A percentile compares a stretch with the other conserved stretches of the same genome.
phyloP scores from a whole-genome alignment of 37 sponge, comb jelly and placozoan genomes.

The Ianthella basta region DNA sequence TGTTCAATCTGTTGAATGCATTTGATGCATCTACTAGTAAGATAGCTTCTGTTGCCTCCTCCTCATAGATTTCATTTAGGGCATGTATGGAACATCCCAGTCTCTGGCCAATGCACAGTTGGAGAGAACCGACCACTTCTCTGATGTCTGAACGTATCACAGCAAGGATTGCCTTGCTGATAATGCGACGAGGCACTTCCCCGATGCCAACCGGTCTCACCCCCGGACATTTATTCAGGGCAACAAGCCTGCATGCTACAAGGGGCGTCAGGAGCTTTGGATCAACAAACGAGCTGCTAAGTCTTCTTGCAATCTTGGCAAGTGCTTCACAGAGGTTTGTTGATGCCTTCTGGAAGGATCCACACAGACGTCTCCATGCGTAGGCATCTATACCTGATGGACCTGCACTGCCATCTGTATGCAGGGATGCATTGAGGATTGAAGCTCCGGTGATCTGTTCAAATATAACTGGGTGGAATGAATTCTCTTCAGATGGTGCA shows the following conservation, averaged over 20 bases:
- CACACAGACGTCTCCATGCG: neutral
- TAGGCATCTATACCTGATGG: neutral
- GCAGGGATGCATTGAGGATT: neutral
- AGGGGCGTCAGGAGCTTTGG: neutral
- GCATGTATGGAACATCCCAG: neutral
- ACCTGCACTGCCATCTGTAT: neutral
- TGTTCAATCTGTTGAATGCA: neutral
- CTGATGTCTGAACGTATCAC: neutral
- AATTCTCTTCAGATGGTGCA: neutral
- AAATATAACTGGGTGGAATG: conserved; percentile 10
- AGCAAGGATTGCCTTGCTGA: neutral
- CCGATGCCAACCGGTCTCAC: neutral
- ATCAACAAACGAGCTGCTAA: neutral
- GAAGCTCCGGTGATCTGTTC: neutral
- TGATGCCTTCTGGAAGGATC: neutral
- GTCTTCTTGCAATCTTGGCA: neutral
- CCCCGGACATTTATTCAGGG: too few species aligned
- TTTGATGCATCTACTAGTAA: conserved; percentile 3
- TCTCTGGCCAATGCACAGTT: neutral
- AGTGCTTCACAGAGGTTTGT: neutral
- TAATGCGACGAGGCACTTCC: neutral
- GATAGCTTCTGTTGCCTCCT: neutral
- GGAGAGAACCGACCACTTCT: neutral
- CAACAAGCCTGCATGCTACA: neutral
- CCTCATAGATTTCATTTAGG: neutral